Percentiles rank a stretch among this genome's conserved stretches.
phyloP scores from a whole-genome alignment of 2,113 vertebrate species.

The Bujurquina vittata region DNA sequence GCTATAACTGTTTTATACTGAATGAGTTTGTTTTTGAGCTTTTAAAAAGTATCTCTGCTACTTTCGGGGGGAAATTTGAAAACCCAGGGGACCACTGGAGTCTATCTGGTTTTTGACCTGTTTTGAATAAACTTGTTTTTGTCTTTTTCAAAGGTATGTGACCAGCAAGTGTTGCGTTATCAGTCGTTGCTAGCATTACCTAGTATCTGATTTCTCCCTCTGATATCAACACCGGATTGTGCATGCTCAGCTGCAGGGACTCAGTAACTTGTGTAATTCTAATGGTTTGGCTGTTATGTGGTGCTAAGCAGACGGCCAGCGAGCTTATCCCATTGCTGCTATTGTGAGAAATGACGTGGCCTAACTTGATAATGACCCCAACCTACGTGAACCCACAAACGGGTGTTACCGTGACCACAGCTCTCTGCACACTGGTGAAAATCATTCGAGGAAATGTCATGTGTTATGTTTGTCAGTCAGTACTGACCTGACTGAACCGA shows the following conservation, averaged over 20 bases:
- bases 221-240: background rate
- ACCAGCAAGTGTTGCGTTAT: background rate
- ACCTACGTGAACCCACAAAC: background rate
- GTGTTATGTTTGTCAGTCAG: background rate
- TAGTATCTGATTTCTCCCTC: background rate
- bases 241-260: too few relatives aligned
- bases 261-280: fast-evolving
- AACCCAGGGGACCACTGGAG: background rate
- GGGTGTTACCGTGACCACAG: background rate
- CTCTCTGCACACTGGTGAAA: background rate
- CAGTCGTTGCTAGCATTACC: background rate
- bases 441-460: background rate
- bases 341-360: constrained; percentile 63
- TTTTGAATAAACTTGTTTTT: constrained; percentile 6
- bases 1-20: background rate
- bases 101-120: background rate
- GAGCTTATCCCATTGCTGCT: background rate
- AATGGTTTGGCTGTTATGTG: background rate
- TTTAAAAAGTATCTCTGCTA: background rate
- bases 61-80: background rate
- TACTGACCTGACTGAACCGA: background rate
- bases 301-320: background rate
- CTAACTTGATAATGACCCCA: background rate
- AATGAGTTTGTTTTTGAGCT: background rate
- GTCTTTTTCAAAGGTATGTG: constrained; percentile 60